Evolutionary conservation across 2,888 invertebrate genomes (phyloP), one percentile per base, ranked within the genome.

Genomic region (Ischnura elegans): DNA sequence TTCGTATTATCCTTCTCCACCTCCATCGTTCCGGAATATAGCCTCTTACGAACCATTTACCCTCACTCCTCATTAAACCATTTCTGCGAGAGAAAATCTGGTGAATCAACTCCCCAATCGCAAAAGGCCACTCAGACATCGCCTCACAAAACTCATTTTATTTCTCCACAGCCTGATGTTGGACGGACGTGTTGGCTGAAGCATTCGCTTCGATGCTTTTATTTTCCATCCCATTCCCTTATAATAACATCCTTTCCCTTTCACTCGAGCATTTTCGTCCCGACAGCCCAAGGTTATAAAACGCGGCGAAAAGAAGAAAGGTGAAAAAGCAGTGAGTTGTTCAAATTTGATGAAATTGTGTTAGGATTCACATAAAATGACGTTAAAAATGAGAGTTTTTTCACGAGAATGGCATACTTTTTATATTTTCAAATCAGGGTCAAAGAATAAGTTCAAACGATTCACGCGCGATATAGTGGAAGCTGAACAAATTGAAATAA

Each of bases 41-140:
- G 29, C 76, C 13, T n/a, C 76, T 76, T 13, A 76, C 76, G 76
- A 36, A 36, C 76, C 76, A 76, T 76, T 76, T 76, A 76, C 76
- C n/a, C 76, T 76, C 76, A 76, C 76, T 36, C 76, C 76, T 76
- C 76, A 76, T 76, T 76, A 36, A 76, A 76, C 76, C 76, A 76
- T 76, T 76, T 76, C 76, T 76, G 76, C 29, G 2, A 36, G 16
- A 29, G 36, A 16, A 76, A 76, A 76, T 76, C 76, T 76, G 76
- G 76, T 10, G 36, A 76, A 25, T 36, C 76, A 76, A n/a, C 76
- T 51, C 36, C 76, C 29, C 76, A 76, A 76, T 36, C 29, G 76
- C 36, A 29, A 47, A 13, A 16, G 61, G 61, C 76, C 76, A 36
- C 76, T 76, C 76, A 3, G 16, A 6, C 76, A 51, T 36, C 36